Percentiles rank a stretch among this genome's conserved stretches.
Evolutionary conservation across 2,888 invertebrate species (phyloP).

Genomic region (Drosophila melanocephala): DNA sequence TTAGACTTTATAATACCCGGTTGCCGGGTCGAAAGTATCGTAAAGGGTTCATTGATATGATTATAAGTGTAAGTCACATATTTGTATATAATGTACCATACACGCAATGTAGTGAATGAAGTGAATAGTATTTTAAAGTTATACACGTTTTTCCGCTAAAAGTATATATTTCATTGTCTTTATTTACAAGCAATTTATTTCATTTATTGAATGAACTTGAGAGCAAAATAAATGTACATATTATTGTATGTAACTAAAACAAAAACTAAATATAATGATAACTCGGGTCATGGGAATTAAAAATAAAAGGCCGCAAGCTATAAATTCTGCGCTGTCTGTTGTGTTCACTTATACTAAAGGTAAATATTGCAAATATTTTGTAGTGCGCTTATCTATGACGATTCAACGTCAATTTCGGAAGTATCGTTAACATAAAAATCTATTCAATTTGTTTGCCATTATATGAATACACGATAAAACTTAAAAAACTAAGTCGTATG

Average conservation of each 20-base stretch:
- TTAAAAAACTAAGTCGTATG: slow-evolving; percentile 13
- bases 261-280: slow-evolving; percentile 22
- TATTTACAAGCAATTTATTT: slow-evolving; percentile 59
- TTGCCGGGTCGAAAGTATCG: background rate
- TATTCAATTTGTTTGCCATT: background rate
- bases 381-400: slow-evolving; percentile 16
- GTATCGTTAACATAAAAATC: slow-evolving; percentile 15
- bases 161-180: slow-evolving; percentile 17
- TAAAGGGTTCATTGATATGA: background rate
- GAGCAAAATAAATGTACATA: slow-evolving; percentile 35
- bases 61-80: background rate
- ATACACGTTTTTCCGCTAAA: background rate
- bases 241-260: slow-evolving; percentile 24
- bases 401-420: slow-evolving; percentile 14
- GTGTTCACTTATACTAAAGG: slow-evolving; percentile 22
- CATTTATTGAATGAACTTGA: slow-evolving; percentile 34
- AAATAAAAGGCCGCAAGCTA: slow-evolving; percentile 36
- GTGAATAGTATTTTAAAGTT: background rate
- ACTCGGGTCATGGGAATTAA: slow-evolving; percentile 26
- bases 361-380: slow-evolving; percentile 24
- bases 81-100: background rate
- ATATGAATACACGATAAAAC: background rate
- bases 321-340: slow-evolving; percentile 30
- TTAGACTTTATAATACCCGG: slow-evolving; percentile 7
- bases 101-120: background rate